A percentile compares a stretch with the other conserved stretches of the same genome.
Conservation (phyloP, 2,888 invertebrate species). For the Euproctis similis region DNA sequence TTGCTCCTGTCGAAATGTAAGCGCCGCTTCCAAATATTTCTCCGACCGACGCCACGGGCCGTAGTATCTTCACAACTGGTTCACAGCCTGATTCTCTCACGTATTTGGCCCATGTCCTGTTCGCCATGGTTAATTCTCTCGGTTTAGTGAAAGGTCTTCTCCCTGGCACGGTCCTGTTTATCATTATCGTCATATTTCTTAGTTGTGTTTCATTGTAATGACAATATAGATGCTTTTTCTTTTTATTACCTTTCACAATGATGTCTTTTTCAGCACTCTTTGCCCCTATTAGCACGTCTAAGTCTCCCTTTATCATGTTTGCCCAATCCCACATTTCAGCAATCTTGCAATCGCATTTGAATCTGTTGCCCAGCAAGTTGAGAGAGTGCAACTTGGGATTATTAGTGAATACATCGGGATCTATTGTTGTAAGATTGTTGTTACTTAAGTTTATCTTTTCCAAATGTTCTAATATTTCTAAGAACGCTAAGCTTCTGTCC, state of each 20-base stretch:
- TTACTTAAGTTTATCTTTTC: conserved; percentile 79
- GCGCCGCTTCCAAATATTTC: conserved; percentile 25
- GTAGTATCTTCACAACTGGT: conserved; percentile 66
- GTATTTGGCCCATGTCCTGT: conserved; percentile 84
- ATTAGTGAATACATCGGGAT: conserved; percentile 69
- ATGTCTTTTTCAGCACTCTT: conserved; percentile 79
- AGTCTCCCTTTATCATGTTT: conserved; percentile 77
- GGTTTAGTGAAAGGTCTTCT: conserved; percentile 75
- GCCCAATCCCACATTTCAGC: conserved; percentile 86
- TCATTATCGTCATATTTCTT: conserved; percentile 59
- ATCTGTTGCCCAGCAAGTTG: conserved; percentile 81
- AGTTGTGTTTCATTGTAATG: conserved; percentile 77
- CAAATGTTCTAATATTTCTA: conserved; percentile 72
- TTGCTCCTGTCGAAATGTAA: conserved; percentile 35
- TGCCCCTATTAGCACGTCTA: conserved; percentile 79
- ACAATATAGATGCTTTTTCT: conserved; percentile 79
- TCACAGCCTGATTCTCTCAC: conserved; percentile 80
- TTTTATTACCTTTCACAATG: conserved; percentile 78
- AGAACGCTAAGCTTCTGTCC: conserved; percentile 70
- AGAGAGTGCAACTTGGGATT: conserved; percentile 77
- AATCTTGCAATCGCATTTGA: conserved; percentile 81
- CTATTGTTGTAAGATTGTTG: conserved; percentile 77
- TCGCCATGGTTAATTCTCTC: conserved; percentile 74
- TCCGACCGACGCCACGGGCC: conserved; percentile 54
- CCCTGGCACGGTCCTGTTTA: conserved; percentile 71